Conservation (phyloP, 2,113 vertebrate genomes). For the Otocyon megalotis region DNA sequence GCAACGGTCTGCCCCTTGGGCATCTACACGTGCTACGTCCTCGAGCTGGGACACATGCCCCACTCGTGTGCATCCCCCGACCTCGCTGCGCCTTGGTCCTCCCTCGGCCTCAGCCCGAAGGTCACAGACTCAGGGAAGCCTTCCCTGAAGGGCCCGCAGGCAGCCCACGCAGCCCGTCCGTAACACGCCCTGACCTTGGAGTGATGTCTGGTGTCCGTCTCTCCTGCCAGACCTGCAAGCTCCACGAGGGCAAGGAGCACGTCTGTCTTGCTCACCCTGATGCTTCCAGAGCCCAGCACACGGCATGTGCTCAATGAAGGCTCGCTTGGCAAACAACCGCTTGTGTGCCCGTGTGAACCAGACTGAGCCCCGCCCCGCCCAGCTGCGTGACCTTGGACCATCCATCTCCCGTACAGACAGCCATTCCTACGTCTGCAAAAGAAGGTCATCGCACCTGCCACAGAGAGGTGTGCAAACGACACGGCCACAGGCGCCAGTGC, state of each 20-base stretch:
- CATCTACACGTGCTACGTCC: rapidly evolving
- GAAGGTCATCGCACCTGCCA: neutral
- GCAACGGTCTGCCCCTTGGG: neutral
- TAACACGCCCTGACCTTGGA: rapidly evolving
- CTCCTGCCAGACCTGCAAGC: neutral
- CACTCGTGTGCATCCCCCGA: neutral
- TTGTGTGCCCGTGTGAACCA: neutral
- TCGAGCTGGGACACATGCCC: neutral
- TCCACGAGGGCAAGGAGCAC: neutral
- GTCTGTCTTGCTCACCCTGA: neutral
- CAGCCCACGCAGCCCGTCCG: neutral
- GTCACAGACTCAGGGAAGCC: neutral
- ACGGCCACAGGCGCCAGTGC: neutral
- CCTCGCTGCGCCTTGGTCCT: neutral
- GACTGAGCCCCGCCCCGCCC: too few relatives aligned
- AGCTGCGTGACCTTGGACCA: neutral
- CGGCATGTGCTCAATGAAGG: rapidly evolving
- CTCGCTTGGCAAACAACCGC: neutral
- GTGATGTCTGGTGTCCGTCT: neutral
- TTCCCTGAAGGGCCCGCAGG: rapidly evolving
- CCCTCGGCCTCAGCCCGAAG: neutral
- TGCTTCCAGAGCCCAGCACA: neutral
- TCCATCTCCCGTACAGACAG: neutral
- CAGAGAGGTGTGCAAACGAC: neutral
- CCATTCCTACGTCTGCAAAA: neutral